These are phyloP conservation scores for Eurytoma californica DNA, from an alignment of 2,888 invertebrate species.

Conservation along the genomic window DNA sequence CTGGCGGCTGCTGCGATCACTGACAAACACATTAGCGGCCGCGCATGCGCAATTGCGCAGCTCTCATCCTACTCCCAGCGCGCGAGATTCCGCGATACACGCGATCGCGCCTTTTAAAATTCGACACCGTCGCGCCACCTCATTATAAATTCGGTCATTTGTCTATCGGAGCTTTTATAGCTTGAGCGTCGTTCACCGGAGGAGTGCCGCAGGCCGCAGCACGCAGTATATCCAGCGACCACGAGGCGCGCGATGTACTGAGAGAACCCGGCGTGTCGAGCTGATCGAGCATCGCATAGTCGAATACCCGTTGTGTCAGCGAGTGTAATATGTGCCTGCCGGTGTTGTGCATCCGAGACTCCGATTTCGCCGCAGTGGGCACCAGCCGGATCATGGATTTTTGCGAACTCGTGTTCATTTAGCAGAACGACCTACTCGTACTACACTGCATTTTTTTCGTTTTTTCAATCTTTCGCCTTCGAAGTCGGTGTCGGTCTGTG, in stretches of 20 bases:
- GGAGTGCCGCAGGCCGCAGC: background rate
- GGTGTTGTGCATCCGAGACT: background rate
- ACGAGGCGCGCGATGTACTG: background rate
- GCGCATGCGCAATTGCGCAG: slow-evolving; percentile 44
- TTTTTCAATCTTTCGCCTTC: no score
- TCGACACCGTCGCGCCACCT: slow-evolving; percentile 26
- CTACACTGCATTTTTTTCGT: no score
- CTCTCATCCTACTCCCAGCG: background rate
- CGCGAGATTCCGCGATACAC: slow-evolving; percentile 13
- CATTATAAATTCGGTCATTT: slow-evolving; percentile 48
- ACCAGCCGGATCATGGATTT: slow-evolving; percentile 40
- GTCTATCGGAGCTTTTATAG: slow-evolving; percentile 40
- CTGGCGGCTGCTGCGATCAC: background rate
- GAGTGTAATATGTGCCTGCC: slow-evolving; percentile 47
- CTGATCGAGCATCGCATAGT: slow-evolving; percentile 5
- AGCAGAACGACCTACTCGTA: background rate
- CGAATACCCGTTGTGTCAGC: slow-evolving; percentile 12
- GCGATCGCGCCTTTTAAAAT: slow-evolving; percentile 48
- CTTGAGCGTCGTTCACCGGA: slow-evolving; percentile 29
- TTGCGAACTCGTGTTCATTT: slow-evolving; percentile 42
- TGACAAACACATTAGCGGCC: background rate
- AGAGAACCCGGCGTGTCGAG: no score
- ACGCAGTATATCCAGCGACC: background rate
- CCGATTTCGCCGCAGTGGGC: slow-evolving; percentile 14
- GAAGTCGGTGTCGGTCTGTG: no score